Conservation (phyloP, 2,888 invertebrate species). For the Diarsia rubi region DNA sequence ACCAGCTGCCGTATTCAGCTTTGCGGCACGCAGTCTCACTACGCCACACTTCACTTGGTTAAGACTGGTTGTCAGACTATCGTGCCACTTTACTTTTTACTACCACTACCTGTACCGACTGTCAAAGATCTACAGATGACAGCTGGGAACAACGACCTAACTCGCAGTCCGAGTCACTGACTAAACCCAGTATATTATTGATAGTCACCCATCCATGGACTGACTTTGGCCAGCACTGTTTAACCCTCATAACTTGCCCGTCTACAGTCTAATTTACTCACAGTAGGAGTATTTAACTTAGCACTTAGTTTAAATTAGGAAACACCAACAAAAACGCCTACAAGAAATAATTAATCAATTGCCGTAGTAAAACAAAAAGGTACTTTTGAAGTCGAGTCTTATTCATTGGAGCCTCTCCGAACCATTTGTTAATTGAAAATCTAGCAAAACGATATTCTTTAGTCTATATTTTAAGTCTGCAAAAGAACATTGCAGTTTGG, state of each 20-base stretch:
- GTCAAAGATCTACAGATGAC: not conserved
- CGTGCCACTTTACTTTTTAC: not conserved
- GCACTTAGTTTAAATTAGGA: not conserved
- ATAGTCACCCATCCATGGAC: not conserved
- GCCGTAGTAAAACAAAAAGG: slow-evolving; percentile 67
- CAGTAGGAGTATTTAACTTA: not conserved
- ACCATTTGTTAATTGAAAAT: slow-evolving; percentile 76
- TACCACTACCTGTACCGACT: not conserved
- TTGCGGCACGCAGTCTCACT: not conserved
- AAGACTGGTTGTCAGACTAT: not conserved
- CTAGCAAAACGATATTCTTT: slow-evolving; percentile 52
- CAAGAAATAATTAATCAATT: slow-evolving; percentile 56
- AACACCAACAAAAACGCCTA: slow-evolving; percentile 1
- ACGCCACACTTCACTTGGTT: not conserved
- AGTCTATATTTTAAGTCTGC: slow-evolving; percentile 26
- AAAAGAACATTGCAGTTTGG: slow-evolving; percentile 34
- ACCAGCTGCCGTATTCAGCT: not conserved
- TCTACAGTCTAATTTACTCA: not conserved
- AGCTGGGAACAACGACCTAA: not conserved
- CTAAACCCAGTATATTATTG: not conserved
- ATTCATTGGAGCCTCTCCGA: slow-evolving; percentile 70
- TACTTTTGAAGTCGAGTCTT: slow-evolving; percentile 63
- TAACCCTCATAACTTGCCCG: not conserved
- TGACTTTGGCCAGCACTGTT: not conserved
- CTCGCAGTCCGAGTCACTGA: not conserved